Percentiles rank a stretch among this genome's conserved stretches.
Conservation (phyloP, 2,888 invertebrate species). For the Plusia festucae region DNA sequence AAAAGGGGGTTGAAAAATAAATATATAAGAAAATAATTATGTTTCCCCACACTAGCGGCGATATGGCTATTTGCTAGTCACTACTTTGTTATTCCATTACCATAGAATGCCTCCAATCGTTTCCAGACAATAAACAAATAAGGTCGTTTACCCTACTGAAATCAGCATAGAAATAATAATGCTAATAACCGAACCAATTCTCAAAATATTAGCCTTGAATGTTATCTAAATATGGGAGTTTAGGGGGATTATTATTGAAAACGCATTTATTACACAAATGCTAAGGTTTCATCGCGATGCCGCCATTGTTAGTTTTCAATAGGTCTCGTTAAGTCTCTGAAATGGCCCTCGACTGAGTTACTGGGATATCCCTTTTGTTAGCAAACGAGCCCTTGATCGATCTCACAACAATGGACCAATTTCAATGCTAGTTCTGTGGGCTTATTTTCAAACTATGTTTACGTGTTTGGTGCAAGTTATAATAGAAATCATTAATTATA, state of each 20-base stretch:
- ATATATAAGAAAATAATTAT: no score
- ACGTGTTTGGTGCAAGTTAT: slow-evolving; percentile 52
- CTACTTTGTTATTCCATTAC: not conserved
- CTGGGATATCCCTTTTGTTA: slow-evolving; percentile 81
- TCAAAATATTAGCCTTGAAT: slow-evolving; percentile 47
- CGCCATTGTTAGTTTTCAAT: slow-evolving; percentile 83
- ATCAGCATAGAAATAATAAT: slow-evolving; percentile 44
- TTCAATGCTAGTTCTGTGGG: slow-evolving; percentile 75
- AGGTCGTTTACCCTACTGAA: slow-evolving; percentile 15
- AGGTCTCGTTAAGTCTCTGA: slow-evolving; percentile 82
- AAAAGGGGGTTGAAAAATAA: no score
- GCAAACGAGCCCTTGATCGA: slow-evolving; percentile 84
- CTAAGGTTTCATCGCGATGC: slow-evolving; percentile 79
- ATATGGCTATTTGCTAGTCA: not conserved
- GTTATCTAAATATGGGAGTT: slow-evolving; percentile 42
- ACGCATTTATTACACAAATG: slow-evolving; percentile 69
- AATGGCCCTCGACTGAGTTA: slow-evolving; percentile 75
- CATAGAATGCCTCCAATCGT: not conserved
- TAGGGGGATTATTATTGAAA: slow-evolving; percentile 57
- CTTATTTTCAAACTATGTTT: slow-evolving; percentile 67
- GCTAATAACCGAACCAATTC: slow-evolving; percentile 31
- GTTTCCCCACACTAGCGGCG: not conserved
- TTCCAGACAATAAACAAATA: slow-evolving; percentile 2
- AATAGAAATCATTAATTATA: slow-evolving; percentile 12
- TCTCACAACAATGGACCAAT: slow-evolving; percentile 82